These are phyloP conservation scores for Apocheima hispidaria DNA, from an alignment of 2,888 invertebrate species.

Conservation along the genomic window DNA sequence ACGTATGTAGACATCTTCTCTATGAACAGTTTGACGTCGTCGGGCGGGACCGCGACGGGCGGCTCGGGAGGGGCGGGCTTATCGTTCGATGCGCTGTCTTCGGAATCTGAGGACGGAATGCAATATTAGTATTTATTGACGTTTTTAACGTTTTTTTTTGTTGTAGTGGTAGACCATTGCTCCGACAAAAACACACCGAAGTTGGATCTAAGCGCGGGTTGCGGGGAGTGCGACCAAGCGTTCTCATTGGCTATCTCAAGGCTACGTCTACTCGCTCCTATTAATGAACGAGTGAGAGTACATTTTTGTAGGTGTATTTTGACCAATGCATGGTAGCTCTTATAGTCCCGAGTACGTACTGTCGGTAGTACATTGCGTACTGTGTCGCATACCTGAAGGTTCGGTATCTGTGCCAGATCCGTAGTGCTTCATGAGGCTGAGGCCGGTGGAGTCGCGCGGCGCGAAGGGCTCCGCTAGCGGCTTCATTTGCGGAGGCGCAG, in stretches of 20 bases:
- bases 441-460: conserved; percentile 65
- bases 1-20: conserved; percentile 99
- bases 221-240: too few relatives aligned
- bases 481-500: conserved; percentile 32
- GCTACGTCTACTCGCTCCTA: too few relatives aligned
- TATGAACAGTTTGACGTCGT: conserved; percentile 94
- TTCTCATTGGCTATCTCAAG: too few relatives aligned
- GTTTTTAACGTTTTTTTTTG: not conserved
- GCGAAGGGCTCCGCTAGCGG: conserved; percentile 37
- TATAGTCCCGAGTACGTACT: too few relatives aligned
- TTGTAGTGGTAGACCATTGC: too few relatives aligned
- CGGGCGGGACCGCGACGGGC: conserved; percentile 89
- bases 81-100: conserved; percentile 64
- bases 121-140: not conserved
- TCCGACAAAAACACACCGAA: too few relatives aligned
- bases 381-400: conserved; percentile 62
- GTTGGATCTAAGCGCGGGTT: too few relatives aligned
- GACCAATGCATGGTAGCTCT: too few relatives aligned
- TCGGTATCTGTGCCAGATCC: conserved; percentile 84
- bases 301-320: too few relatives aligned
- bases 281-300: too few relatives aligned
- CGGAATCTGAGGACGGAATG: conserved; percentile 61
- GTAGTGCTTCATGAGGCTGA: conserved; percentile 86
- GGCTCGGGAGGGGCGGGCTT: conserved; percentile 46
- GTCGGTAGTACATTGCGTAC: conserved; percentile 1